Percentiles rank a stretch among this genome's conserved stretches.
These are phyloP conservation scores for Poeciliopsis presidionis DNA, from an alignment of 2,797 vertebrate genomes.

Conservation along the genomic window DNA sequence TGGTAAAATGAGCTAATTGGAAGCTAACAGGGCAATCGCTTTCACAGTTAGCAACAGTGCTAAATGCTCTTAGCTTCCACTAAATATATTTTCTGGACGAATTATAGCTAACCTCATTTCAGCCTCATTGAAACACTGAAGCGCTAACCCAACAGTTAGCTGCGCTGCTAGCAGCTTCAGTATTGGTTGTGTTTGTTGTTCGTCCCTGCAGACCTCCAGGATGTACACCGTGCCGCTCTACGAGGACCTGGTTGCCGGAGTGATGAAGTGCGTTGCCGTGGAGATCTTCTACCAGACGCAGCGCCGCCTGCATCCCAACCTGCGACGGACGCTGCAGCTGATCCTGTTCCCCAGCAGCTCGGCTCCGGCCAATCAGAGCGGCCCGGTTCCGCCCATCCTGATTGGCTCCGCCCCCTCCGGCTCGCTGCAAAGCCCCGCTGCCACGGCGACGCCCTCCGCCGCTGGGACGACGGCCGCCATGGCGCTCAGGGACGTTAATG, in stretches of 20 bases:
- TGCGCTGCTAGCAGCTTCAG: no score
- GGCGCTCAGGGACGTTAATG: slow-evolving; percentile 91
- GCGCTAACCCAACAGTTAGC: no score
- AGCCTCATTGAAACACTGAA: no score
- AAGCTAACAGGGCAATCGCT: no score
- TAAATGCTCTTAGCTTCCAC: no score
- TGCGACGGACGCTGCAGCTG: slow-evolving; percentile 92
- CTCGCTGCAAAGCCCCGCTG: slow-evolving; percentile 28
- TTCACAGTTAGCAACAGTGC: no score
- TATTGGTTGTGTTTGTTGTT: background rate
- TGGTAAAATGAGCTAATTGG: no score
- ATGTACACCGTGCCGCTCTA: slow-evolving; percentile 99
- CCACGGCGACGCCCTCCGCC: slow-evolving; percentile 24
- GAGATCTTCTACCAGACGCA: slow-evolving; percentile 96
- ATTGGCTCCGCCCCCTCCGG: slow-evolving; percentile 46
- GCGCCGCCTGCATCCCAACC: slow-evolving; percentile 91
- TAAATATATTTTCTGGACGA: no score
- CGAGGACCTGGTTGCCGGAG: slow-evolving; percentile 92
- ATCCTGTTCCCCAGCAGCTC: slow-evolving; percentile 88
- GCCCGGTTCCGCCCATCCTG: slow-evolving; percentile 27
- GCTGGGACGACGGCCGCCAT: slow-evolving; percentile 74
- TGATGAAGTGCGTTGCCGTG: slow-evolving; percentile 91
- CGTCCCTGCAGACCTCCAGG: slow-evolving; percentile 87
- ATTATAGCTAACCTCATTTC: no score
- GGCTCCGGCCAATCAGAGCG: slow-evolving; percentile 66